Conservation (phyloP, 2,113 vertebrate species). For the Phylloscopus trochiloides region DNA sequence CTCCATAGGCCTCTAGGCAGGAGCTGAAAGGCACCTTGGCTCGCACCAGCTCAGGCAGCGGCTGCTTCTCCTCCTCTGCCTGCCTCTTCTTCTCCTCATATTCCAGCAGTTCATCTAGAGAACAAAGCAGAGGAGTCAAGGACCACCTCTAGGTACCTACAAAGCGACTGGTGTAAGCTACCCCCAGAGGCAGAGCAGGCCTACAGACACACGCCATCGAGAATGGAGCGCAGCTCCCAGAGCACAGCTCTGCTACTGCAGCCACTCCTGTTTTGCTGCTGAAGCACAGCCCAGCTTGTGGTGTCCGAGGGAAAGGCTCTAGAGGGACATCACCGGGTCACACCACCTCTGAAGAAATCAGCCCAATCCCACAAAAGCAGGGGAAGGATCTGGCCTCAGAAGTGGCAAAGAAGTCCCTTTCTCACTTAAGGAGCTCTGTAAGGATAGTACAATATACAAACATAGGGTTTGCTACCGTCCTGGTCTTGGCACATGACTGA, state of each 20-base stretch:
- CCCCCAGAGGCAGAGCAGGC: neutral
- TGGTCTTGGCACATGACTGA: slow-evolving; percentile 25
- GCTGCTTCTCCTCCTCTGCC: slow-evolving; percentile 84
- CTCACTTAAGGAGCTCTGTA: neutral
- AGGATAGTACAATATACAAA: neutral
- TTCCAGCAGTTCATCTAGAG: slow-evolving; percentile 89
- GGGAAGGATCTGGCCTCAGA: neutral
- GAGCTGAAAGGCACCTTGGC: slow-evolving; percentile 94
- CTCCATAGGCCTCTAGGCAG: slow-evolving; percentile 92
- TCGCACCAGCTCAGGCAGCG: slow-evolving; percentile 82
- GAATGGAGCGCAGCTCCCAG: neutral
- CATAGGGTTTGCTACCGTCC: neutral
- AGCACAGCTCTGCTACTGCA: neutral
- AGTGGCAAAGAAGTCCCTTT: neutral
- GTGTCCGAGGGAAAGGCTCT: neutral
- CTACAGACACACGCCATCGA: neutral
- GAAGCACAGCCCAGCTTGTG: neutral
- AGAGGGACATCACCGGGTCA: neutral
- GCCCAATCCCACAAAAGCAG: neutral
- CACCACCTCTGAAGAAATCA: neutral
- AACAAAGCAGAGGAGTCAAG: slow-evolving; percentile 3
- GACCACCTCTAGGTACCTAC: neutral
- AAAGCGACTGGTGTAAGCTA: neutral
- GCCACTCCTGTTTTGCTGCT: neutral
- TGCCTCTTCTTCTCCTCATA: slow-evolving; percentile 91